A percentile compares a stretch with the other conserved stretches of the same genome.
Conservation (phyloP, 2,888 invertebrate genomes). For the Germaria angustata region DNA sequence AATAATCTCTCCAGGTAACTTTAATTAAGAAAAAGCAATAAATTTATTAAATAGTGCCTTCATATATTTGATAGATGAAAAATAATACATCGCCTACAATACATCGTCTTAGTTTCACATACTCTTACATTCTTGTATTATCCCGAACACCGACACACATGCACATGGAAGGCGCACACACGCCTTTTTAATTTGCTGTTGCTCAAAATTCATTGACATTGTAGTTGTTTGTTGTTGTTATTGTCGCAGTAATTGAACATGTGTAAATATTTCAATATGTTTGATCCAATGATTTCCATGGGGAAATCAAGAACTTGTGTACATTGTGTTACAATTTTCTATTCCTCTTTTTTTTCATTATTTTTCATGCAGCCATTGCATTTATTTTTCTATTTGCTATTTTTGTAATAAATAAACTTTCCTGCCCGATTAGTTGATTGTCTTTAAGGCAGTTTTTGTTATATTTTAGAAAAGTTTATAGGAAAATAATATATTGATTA, state of each 20-base stretch:
- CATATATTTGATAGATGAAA: too few relatives aligned
- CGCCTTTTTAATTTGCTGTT: background rate
- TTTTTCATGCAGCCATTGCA: background rate
- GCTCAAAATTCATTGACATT: conserved; percentile 23
- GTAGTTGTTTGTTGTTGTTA: conserved; percentile 24
- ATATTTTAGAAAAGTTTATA: too few relatives aligned
- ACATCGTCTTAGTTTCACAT: too few relatives aligned
- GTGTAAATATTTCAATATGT: conserved; percentile 45
- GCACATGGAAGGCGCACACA: background rate
- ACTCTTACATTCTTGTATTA: too few relatives aligned
- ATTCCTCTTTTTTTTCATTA: background rate
- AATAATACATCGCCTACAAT: too few relatives aligned
- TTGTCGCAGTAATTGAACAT: conserved; percentile 37
- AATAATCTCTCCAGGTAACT: too few relatives aligned
- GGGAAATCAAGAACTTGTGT: conserved; percentile 60
- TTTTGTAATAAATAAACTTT: conserved; percentile 35
- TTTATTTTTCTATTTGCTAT: background rate
- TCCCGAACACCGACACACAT: too few relatives aligned
- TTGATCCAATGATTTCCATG: conserved; percentile 62
- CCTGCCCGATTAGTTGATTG: background rate
- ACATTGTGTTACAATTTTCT: conserved; percentile 36
- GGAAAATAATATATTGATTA: too few relatives aligned
- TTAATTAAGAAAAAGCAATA: too few relatives aligned
- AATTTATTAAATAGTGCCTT: too few relatives aligned
- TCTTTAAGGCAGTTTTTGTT: background rate